Evolutionary conservation across 1,140 invertebrate genomes (phyloP), one percentile per base, ranked within the genome.

Genomic region (Ectropis grisescens): DNA sequence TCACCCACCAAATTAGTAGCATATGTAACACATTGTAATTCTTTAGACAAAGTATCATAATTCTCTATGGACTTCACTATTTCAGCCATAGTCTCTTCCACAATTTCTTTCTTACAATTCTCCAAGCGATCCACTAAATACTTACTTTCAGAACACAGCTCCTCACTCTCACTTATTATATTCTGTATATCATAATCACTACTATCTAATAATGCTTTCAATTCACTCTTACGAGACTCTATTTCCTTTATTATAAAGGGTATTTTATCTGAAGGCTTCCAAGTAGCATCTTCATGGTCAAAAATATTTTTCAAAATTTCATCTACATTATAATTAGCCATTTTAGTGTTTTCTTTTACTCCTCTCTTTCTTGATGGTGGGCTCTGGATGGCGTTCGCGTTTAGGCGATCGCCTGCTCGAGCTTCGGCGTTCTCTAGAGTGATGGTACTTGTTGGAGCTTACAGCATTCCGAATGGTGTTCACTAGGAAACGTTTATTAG

Each of bases 401-500:
- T 69, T 71, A 2, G 62, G 49, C 13, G 66, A 67, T 38, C 59
- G 60, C 26, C 46, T 40, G 28, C 47, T 37, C 10, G 48, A 49
- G 29, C 54, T 38, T 24, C 58, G 48, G 13, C 36, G 48, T 30
- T 29, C 59, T 2, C 58, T 48, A 13, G 65, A 54, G 29, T 52
- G 58, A 26, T 65, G 47, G 36, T 70, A 74, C 28, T 78, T 82
- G 42, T 83, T 84, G 13, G 76, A 82, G 33, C 51, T 70, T 14
- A 84, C 62, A 29, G 71, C 69, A 67, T 82, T 43, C 25, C 70
- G 53, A 2, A 84, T 44, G 1, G 82, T 84, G 28, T 82, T 84
- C 13, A 74, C 75, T 19, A 88, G 70, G 50, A 88, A 88, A 40
- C 82, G 74, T 76, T 87, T 88, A 47, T 87, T 88, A 7, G 87